Evolutionary conservation across 1,140 invertebrate species (phyloP).

Genomic region (Zaprionus inermis): DNA sequence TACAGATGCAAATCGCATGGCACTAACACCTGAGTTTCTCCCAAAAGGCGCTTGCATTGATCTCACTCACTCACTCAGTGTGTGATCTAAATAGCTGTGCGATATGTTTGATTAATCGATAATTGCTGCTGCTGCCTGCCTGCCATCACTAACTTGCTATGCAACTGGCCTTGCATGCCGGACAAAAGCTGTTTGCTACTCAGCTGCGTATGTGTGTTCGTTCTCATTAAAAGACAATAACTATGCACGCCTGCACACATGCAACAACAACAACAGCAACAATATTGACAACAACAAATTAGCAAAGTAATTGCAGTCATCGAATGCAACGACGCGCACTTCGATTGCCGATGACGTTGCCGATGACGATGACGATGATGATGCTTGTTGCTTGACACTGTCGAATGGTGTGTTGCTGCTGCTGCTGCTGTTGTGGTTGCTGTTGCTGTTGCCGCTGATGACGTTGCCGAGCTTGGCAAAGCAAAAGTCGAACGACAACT

Average conservation of each 20-base stretch:
- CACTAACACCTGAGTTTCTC: constrained; percentile 10
- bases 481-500: constrained; percentile 53
- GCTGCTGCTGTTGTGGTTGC: constrained; percentile 13
- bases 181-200: no score
- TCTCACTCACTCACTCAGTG: no score
- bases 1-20: constrained; percentile 12
- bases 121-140: neutral
- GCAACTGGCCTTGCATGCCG: no score
- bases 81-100: no score
- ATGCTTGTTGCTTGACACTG: neutral
- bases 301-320: constrained; percentile 52
- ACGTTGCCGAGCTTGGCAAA: constrained; percentile 34
- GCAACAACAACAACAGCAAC: constrained; percentile 16
- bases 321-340: constrained; percentile 28
- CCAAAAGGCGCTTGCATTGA: no score
- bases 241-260: constrained; percentile 17
- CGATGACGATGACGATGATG: constrained; percentile 4
- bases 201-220: constrained; percentile 15
- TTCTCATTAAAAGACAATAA: constrained; percentile 37
- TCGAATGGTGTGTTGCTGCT: neutral
- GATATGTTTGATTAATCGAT: neutral
- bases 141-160: no score
- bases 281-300: constrained; percentile 39
- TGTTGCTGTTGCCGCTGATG: constrained; percentile 7
- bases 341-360: constrained; percentile 38